phyloP scores from a whole-genome alignment of 2,113 vertebrate genomes.

The Peromyscus maniculatus region DNA sequence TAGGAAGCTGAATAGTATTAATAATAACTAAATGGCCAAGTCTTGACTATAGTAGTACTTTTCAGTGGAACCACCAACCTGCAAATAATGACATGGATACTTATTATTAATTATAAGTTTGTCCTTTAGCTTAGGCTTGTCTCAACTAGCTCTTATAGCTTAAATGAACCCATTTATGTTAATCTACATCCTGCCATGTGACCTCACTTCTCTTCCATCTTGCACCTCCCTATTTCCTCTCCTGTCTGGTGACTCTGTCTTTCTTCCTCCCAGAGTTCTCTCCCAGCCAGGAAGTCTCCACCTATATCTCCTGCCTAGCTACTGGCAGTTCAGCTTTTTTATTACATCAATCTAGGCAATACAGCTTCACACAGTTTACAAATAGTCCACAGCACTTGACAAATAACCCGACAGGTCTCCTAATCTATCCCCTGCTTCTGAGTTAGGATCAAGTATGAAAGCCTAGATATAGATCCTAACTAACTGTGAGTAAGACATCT shows the following conservation, averaged over 20 bases:
- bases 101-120: background rate
- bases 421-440: background rate
- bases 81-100: background rate
- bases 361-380: background rate
- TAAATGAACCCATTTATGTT: background rate
- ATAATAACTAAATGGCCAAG: background rate
- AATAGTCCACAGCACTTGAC: background rate
- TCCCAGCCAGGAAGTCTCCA: background rate
- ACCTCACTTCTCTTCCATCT: background rate
- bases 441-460: background rate
- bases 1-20: background rate
- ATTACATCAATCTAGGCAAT: background rate
- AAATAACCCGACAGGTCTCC: background rate
- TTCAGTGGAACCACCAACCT: background rate
- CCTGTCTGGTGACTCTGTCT: background rate
- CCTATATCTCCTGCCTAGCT: background rate
- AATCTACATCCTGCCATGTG: background rate
- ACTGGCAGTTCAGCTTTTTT: background rate
- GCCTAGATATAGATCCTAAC: background rate
- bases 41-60: background rate
- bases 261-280: background rate
- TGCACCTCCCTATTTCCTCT: background rate
- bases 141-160: background rate
- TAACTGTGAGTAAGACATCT: background rate
- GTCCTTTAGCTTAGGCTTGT: background rate